Percentiles rank a stretch among this genome's conserved stretches.
phyloP scores from a whole-genome alignment of 2,113 vertebrate species.

The Austrofundulus limnaeus region DNA sequence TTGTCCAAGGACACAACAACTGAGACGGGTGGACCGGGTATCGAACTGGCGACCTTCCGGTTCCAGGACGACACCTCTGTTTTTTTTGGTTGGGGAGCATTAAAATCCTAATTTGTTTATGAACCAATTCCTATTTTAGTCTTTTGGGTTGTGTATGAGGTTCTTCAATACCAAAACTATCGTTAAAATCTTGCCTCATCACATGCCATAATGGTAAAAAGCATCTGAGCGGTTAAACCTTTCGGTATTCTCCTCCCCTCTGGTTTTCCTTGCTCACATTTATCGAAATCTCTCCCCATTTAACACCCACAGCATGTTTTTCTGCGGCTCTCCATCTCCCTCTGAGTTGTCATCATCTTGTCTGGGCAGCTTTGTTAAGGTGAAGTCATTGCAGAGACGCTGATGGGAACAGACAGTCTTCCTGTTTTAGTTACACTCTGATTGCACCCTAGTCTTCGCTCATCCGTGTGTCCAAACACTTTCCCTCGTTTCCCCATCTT shows the following conservation, averaged over 20 bases:
- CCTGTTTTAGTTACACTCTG: conserved; percentile 71
- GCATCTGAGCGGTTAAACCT: conserved; percentile 7
- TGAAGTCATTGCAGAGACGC: conserved; percentile 59
- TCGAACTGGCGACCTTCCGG: too few species aligned
- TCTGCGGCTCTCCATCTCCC: conserved; percentile 28
- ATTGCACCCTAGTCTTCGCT: conserved; percentile 66
- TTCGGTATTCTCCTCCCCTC: conserved; percentile 1
- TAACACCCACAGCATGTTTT: conserved; percentile 36
- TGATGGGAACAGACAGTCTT: conserved; percentile 64
- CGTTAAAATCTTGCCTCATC: too few species aligned
- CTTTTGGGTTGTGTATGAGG: too few species aligned
- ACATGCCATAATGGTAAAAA: conserved; percentile 27
- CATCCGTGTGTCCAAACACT: conserved; percentile 67
- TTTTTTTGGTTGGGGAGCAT: too few species aligned
- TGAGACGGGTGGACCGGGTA: too few species aligned
- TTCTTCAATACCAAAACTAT: too few species aligned
- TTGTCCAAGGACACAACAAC: too few species aligned
- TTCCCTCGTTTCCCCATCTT: conserved; percentile 19
- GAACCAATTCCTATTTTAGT: too few species aligned
- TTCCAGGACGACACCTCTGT: too few species aligned
- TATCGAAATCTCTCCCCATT: conserved; percentile 37
- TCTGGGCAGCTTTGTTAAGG: conserved; percentile 52
- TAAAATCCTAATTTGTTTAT: too few species aligned
- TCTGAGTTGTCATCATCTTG: conserved; percentile 62
- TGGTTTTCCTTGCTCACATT: conserved; percentile 36